Percentiles rank a stretch among this genome's conserved stretches.
Evolutionary conservation across 1,140 invertebrate species (phyloP).

Genomic region (Bombyx mori): DNA sequence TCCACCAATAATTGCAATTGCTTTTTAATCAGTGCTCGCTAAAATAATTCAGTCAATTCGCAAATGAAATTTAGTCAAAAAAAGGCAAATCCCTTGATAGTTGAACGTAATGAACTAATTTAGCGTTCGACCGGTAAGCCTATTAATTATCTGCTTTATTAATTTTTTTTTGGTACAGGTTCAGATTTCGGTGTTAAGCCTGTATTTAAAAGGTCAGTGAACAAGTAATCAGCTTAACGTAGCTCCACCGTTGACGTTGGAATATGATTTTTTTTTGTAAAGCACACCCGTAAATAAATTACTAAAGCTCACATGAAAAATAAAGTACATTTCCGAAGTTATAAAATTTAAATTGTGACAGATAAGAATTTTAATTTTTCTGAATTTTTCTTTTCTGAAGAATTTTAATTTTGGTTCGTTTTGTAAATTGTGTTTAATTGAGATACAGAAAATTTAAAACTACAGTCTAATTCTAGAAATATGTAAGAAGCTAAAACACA

Average conservation of each 20-base stretch:
- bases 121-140: too few species aligned
- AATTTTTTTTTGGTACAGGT: conserved; percentile 18
- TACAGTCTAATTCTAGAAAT: too few species aligned
- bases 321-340: background rate
- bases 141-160: conserved; percentile 22
- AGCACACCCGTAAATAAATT: background rate
- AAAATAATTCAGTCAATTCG: too few species aligned
- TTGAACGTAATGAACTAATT: too few species aligned
- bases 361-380: background rate
- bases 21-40: too few species aligned
- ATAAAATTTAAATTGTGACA: background rate
- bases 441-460: too few species aligned
- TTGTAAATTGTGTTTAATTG: background rate
- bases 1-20: too few species aligned
- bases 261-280: conserved; percentile 3
- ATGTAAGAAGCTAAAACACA: too few species aligned
- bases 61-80: too few species aligned
- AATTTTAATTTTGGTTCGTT: background rate
- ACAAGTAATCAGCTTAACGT: conserved; percentile 25
- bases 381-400: background rate
- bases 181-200: conserved; percentile 26
- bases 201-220: conserved; percentile 26
- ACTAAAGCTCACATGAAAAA: background rate
- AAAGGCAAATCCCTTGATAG: too few species aligned
- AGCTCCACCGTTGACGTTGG: conserved; percentile 4